Percentiles rank a stretch among this genome's conserved stretches.
phyloP scores from a whole-genome alignment of 2,888 invertebrate genomes.

The Abrostola triplasia region DNA sequence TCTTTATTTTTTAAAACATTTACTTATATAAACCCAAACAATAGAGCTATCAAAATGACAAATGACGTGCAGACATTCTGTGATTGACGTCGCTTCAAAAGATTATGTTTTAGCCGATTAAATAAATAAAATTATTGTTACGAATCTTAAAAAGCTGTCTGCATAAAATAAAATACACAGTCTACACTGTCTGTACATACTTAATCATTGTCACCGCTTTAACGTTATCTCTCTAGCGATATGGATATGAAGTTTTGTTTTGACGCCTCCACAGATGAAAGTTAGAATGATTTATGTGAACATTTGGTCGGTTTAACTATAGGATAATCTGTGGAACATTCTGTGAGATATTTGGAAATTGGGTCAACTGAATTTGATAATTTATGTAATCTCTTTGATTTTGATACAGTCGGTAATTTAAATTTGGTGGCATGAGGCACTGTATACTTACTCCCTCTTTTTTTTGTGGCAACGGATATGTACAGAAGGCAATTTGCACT shows the following conservation, averaged over 20 bases:
- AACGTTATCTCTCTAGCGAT: constrained; percentile 39
- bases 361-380: background rate
- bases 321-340: constrained; percentile 36
- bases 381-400: background rate
- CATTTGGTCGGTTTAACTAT: constrained; percentile 47
- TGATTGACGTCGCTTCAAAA: no score
- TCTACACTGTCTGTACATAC: constrained; percentile 41
- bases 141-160: background rate
- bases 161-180: background rate
- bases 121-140: background rate
- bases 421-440: no score
- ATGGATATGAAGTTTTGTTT: constrained; percentile 64
- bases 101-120: no score
- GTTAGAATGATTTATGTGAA: constrained; percentile 70
- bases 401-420: background rate
- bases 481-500: no score
- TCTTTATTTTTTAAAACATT: no score
- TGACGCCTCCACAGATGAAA: constrained; percentile 68
- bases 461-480: no score
- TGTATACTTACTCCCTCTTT: no score
- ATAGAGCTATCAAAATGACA: no score
- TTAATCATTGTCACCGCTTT: constrained; percentile 54
- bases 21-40: no score
- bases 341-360: constrained; percentile 3
- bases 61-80: no score